Evolutionary conservation across 2,113 vertebrate genomes (phyloP).

Genomic region (Prionailurus viverrinus): DNA sequence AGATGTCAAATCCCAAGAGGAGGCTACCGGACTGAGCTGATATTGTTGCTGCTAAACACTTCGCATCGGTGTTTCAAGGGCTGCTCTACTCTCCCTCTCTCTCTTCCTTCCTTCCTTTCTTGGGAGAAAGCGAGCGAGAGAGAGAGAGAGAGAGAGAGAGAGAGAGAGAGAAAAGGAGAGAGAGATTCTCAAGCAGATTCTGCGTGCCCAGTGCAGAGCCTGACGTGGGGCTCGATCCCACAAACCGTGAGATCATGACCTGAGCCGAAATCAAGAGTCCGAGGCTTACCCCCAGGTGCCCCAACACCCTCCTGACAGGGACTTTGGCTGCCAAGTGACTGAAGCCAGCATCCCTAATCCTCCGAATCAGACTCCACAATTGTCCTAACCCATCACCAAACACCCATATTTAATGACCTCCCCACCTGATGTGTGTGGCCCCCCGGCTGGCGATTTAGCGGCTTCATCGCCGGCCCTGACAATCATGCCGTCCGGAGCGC

Average conservation of each 20-base stretch:
- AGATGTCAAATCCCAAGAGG: neutral
- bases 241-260: too few relatives aligned
- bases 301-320: neutral
- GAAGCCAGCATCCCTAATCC: constrained; percentile 75
- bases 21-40: neutral
- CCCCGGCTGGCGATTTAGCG: constrained; percentile 75
- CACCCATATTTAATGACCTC: constrained; percentile 82
- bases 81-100: neutral
- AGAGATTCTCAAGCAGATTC: too few relatives aligned
- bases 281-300: too few relatives aligned
- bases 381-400: constrained; percentile 78
- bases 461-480: constrained; percentile 49
- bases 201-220: too few relatives aligned
- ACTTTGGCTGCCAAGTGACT: constrained; percentile 49
- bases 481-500: constrained; percentile 75
- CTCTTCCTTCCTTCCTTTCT: too few relatives aligned
- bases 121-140: too few relatives aligned
- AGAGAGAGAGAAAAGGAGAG: too few relatives aligned
- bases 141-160: too few relatives aligned
- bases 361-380: constrained; percentile 79
- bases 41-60: accelerated
- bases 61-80: neutral
- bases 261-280: too few relatives aligned
- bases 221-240: too few relatives aligned
- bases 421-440: constrained; percentile 11